A percentile compares a stretch with the other conserved stretches of the same genome.
These are phyloP conservation scores for Sthenelais limicola DNA, from an alignment of 2,888 invertebrate species.

Conservation along the genomic window DNA sequence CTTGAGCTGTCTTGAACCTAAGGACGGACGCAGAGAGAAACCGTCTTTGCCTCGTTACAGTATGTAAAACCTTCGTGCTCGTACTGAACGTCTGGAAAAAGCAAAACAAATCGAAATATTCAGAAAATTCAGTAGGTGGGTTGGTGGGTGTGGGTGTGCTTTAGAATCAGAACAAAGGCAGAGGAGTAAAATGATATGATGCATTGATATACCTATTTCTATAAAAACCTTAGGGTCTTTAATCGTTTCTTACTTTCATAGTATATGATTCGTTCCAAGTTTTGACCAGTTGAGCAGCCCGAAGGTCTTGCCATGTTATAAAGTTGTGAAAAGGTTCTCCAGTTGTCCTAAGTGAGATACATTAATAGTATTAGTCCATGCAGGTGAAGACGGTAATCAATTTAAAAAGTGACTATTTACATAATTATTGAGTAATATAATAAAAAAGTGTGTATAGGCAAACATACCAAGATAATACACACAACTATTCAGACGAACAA, in stretches of 20 bases:
- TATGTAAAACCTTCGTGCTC: conserved; percentile 81
- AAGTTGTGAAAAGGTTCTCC: conserved; percentile 87
- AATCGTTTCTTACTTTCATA: conserved; percentile 75
- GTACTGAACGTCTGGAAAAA: conserved; percentile 77
- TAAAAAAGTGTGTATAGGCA: no score
- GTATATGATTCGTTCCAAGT: conserved; percentile 85
- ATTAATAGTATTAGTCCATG: no score
- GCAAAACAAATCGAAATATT: conserved; percentile 25
- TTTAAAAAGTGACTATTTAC: no score
- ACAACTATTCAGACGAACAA: no score
- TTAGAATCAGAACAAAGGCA: no score
- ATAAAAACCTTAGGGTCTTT: neutral
- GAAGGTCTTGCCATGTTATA: conserved; percentile 91
- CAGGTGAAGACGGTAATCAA: no score
- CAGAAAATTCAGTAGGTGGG: neutral
- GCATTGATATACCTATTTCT: no score
- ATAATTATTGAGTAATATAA: no score
- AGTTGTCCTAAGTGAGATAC: no score
- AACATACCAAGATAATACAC: no score
- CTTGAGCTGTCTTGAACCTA: conserved; percentile 89
- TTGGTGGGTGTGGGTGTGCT: no score
- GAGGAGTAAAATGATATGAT: no score
- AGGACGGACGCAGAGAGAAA: conserved; percentile 89
- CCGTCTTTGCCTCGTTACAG: conserved; percentile 84
- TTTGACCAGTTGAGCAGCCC: conserved; percentile 81